These are phyloP conservation scores for Drosophila nannoptera DNA, from an alignment of 1,140 invertebrate genomes.

Conservation along the genomic window DNA sequence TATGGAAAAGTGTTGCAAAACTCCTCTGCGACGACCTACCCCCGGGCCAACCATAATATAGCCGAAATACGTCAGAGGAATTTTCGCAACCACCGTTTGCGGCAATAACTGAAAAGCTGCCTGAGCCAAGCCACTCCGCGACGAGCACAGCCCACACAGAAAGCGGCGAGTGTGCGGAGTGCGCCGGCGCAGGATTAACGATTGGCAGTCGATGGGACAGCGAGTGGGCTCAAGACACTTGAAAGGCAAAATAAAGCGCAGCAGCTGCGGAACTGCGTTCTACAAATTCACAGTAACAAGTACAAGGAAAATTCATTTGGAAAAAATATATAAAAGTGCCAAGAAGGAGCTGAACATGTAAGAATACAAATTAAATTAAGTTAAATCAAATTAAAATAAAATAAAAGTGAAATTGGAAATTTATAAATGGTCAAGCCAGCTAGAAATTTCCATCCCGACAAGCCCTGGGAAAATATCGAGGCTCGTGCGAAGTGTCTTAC, in stretches of 20 bases:
- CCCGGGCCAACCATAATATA: not conserved
- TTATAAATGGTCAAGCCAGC: too few relatives aligned
- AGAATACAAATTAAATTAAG: constrained; percentile 2
- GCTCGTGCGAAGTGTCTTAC: too few relatives aligned
- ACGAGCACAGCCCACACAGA: constrained; percentile 44
- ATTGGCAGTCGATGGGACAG: constrained; percentile 49
- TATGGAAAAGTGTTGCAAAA: constrained; percentile 32
- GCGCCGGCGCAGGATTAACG: constrained; percentile 65
- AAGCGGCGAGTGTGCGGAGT: constrained; percentile 3
- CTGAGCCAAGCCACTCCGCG: constrained; percentile 10
- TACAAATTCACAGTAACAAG: constrained; percentile 17
- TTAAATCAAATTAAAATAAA: not conserved
- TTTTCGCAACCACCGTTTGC: constrained; percentile 42
- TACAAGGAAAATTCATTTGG: constrained; percentile 10
- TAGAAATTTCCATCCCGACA: too few relatives aligned
- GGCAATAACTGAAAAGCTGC: not conserved
- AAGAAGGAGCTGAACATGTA: constrained; percentile 3
- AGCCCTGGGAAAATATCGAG: too few relatives aligned
- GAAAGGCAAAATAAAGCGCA: constrained; percentile 61
- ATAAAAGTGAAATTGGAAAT: too few relatives aligned
- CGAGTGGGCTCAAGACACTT: constrained; percentile 43
- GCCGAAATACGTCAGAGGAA: constrained; percentile 49
- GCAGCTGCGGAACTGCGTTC: constrained; percentile 56
- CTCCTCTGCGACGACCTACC: not conserved
- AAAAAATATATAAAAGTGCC: not conserved